Conservation (phyloP, 2,113 vertebrate genomes). For the Melospiza georgiana region DNA sequence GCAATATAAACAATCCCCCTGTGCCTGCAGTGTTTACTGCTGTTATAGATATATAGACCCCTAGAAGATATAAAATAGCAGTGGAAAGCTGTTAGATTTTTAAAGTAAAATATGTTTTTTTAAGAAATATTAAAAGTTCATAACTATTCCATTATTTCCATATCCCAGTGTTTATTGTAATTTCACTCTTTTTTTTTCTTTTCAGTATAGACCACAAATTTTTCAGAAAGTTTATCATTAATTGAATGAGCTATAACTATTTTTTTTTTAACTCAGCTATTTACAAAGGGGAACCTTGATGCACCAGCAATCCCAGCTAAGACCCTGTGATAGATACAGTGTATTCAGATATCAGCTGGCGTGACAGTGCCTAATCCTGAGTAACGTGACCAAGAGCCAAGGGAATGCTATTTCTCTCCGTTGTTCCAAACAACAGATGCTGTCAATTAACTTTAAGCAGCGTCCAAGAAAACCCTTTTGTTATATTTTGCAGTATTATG, state of each 20-base stretch:
- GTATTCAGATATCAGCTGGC: slow-evolving; percentile 68
- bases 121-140: neutral
- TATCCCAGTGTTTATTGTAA: neutral
- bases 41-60: neutral
- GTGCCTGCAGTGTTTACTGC: neutral
- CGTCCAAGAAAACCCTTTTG: slow-evolving; percentile 75
- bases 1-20: neutral
- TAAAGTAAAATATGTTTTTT: neutral
- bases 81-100: neutral
- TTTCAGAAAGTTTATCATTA: neutral
- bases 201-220: neutral
- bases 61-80: neutral
- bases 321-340: slow-evolving; percentile 17
- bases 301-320: neutral
- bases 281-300: neutral
- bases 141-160: neutral
- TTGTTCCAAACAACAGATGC: slow-evolving; percentile 89
- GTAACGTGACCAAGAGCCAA: slow-evolving; percentile 77
- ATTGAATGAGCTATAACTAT: neutral
- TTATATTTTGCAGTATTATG: slow-evolving; percentile 70
- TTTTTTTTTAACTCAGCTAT: neutral
- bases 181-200: neutral
- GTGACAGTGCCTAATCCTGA: slow-evolving; percentile 78
- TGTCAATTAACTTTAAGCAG: slow-evolving; percentile 89
- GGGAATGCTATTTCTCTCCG: slow-evolving; percentile 70